A percentile compares a stretch with the other conserved stretches of the same genome.
phyloP scores from a whole-genome alignment of 2,113 vertebrate genomes.

The Acrocephalus kingi region DNA sequence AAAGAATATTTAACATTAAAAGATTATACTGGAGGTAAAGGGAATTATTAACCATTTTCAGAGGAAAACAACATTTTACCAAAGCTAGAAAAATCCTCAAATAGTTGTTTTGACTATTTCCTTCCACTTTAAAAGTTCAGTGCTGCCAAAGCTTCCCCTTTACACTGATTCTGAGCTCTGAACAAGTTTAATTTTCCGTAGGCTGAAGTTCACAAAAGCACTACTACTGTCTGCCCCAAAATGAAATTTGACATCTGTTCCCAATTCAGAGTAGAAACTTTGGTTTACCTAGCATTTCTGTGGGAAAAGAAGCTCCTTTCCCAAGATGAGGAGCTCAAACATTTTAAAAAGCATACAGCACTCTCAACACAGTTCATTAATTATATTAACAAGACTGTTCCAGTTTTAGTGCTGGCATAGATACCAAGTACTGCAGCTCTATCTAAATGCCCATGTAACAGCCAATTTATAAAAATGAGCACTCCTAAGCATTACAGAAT shows the following conservation, averaged over 20 bases:
- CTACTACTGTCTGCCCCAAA: background rate
- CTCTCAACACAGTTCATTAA: background rate
- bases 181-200: background rate
- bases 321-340: background rate
- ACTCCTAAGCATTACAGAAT: background rate
- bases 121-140: background rate
- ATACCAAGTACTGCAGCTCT: background rate
- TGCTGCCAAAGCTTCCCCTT: background rate
- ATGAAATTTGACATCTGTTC: background rate
- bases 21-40: background rate
- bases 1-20: background rate
- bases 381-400: background rate
- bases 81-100: background rate
- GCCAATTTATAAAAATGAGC: background rate
- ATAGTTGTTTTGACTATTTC: background rate
- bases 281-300: background rate
- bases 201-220: constrained; percentile 1
- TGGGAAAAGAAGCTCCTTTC: background rate
- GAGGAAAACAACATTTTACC: background rate
- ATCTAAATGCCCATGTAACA: background rate
- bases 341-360: background rate
- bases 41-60: background rate
- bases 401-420: background rate
- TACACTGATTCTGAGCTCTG: background rate
- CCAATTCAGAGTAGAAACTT: background rate